Base-by-base conservation (phyloP, 2,113 vertebrate genomes). In the Embiotoca jacksoni region DNA sequence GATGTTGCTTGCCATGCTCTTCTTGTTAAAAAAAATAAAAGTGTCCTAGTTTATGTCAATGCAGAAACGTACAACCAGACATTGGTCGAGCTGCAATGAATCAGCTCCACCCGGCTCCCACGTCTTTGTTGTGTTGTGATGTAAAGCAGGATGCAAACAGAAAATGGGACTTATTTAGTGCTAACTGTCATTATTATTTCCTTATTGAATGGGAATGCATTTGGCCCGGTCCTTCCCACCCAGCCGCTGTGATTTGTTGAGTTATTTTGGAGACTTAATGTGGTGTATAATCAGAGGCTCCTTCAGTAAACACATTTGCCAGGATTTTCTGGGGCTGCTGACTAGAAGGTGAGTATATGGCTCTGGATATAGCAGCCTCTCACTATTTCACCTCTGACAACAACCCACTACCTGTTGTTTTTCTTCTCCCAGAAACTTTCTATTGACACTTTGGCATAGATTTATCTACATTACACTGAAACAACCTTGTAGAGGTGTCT, bases 181-280 rank as follows among this genome's bases (percentile, higher is more conserved):
- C 70, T 41, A 69, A 77, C 65, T 68, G 70, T 54, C 87, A 81
- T 92, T 84, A 90, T 83, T 91, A 89, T 75, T 87, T 69, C 66
- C 60, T 89, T 73, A 80, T 83, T 85, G 82, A 90, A 83, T 82
- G 50, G 72, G 36, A 90, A 81, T 77, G 79, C 79, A 77, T 87
- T 92, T 84, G 86, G 78, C 91, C 65, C 66, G 65, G 61, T 83
- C 72, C 60, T 91, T 74, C 69, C 78, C 61, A 56, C 89, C 82
- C 72, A 73, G 61, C 74, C 11, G 50, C n/a, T 15, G 70, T 89
- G 89, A 92, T 92, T 91, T 91, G 90, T 88, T 82, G 82, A 81
- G 89, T 92, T 92, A 89, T 92, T 92, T 82, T 66, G 61, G 49
- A 69, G 82, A 82, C 83, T 86, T 93, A 94, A 92, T 92, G 90